phyloP scores from a whole-genome alignment of 2,888 invertebrate species.

The Thumatha senex region DNA sequence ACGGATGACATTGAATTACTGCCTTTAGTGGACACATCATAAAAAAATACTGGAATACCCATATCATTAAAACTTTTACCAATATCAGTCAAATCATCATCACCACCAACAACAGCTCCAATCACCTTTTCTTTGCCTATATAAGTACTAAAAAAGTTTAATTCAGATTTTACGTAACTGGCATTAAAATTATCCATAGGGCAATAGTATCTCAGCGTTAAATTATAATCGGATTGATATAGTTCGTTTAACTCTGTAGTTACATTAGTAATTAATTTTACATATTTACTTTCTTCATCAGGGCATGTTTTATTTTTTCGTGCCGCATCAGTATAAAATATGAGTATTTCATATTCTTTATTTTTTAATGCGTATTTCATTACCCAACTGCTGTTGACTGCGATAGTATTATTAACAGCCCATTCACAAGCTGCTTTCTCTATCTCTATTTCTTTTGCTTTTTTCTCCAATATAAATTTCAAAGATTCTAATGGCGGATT shows the following conservation, averaged over 20 bases:
- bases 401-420: background rate
- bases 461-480: conserved; percentile 3
- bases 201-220: background rate
- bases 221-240: background rate
- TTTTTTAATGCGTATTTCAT: background rate
- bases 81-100: background rate
- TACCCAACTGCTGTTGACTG: background rate
- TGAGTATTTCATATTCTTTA: background rate
- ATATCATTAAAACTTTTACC: background rate
- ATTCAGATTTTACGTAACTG: background rate
- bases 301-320: no score
- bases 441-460: background rate
- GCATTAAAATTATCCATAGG: background rate
- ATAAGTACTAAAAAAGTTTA: background rate
- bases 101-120: conserved; percentile 9
- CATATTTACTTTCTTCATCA: background rate
- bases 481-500: background rate
- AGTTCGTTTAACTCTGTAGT: background rate
- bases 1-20: background rate
- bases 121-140: conserved; percentile 2
- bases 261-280: background rate
- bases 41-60: conserved; percentile 5
- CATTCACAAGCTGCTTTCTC: conserved; percentile 8
- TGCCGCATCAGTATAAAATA: background rate
- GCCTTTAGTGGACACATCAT: background rate